These are phyloP conservation scores for Chelonus formosanus DNA, from an alignment of 2,888 invertebrate genomes.

Conservation along the genomic window DNA sequence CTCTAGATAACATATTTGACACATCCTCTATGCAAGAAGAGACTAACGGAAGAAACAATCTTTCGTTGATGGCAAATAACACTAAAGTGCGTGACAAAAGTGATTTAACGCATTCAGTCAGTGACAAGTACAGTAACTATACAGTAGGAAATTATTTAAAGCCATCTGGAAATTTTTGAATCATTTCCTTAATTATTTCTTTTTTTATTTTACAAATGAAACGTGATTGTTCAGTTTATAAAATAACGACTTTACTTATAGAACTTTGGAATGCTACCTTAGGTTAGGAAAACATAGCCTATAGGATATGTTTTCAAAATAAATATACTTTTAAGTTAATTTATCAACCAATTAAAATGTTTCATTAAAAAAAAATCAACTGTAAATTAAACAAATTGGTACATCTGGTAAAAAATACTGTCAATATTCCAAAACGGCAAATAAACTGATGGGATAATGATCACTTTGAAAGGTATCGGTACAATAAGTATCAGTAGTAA, in stretches of 20 bases:
- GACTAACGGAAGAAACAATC: constrained; percentile 18
- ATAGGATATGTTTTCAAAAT: too few species aligned
- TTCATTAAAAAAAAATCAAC: too few species aligned
- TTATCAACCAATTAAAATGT: too few species aligned
- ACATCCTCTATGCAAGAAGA: background rate
- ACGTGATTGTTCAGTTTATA: too few species aligned
- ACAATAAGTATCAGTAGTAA: constrained; percentile 26
- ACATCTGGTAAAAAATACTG: too few species aligned
- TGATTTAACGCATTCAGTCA: constrained; percentile 46
- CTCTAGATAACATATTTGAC: background rate
- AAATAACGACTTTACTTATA: too few species aligned
- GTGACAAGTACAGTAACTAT: constrained; percentile 49
- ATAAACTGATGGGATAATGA: background rate
- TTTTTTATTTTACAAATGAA: background rate
- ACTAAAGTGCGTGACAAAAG: constrained; percentile 38
- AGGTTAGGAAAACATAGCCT: too few species aligned
- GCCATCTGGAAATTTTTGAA: background rate
- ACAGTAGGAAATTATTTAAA: background rate
- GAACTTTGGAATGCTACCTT: too few species aligned
- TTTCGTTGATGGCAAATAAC: constrained; percentile 26
- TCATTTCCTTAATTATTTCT: background rate
- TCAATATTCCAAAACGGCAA: too few species aligned
- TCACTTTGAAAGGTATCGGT: background rate
- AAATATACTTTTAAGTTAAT: too few species aligned
- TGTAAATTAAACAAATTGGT: too few species aligned